Evolutionary conservation across 1,140 invertebrate genomes (phyloP).

Genomic region (Globodera rostochiensis): DNA sequence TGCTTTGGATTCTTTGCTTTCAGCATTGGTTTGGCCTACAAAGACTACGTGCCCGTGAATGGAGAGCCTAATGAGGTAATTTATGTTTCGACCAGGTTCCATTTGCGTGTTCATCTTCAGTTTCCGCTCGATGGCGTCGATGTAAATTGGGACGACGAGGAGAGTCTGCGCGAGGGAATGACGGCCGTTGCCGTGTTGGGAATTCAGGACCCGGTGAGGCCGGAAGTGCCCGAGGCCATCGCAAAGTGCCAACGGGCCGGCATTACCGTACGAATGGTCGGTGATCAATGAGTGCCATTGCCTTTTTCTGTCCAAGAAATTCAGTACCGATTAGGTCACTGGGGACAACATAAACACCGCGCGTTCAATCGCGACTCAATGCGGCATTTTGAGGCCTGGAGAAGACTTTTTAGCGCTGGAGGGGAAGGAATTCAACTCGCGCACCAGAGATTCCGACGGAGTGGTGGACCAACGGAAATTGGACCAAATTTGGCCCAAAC

Average conservation of each 20-base stretch:
- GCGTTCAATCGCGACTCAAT: constrained; percentile 64
- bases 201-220: constrained; percentile 66
- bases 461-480: constrained; percentile 68
- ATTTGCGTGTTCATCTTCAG: constrained; percentile 18
- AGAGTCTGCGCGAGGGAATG: constrained; percentile 57
- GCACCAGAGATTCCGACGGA: constrained; percentile 78
- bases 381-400: constrained; percentile 64
- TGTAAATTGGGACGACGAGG: constrained; percentile 65
- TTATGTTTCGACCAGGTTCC: not conserved
- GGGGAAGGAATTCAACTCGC: constrained; percentile 94
- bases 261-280: constrained; percentile 66
- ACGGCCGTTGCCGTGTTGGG: constrained; percentile 64
- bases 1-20: not conserved
- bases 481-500: constrained; percentile 60
- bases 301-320: too few relatives aligned
- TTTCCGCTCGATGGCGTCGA: constrained; percentile 38
- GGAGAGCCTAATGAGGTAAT: constrained; percentile 48
- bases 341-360: constrained; percentile 66
- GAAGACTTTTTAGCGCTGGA: constrained; percentile 85
- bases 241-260: constrained; percentile 66
- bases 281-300: not conserved
- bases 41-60: constrained; percentile 80
- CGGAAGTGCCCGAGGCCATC: constrained; percentile 64
- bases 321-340: constrained; percentile 48
- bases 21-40: constrained; percentile 63